These are phyloP conservation scores for Stratiomys singularior DNA, from an alignment of 2,888 invertebrate species.

Conservation along the genomic window DNA sequence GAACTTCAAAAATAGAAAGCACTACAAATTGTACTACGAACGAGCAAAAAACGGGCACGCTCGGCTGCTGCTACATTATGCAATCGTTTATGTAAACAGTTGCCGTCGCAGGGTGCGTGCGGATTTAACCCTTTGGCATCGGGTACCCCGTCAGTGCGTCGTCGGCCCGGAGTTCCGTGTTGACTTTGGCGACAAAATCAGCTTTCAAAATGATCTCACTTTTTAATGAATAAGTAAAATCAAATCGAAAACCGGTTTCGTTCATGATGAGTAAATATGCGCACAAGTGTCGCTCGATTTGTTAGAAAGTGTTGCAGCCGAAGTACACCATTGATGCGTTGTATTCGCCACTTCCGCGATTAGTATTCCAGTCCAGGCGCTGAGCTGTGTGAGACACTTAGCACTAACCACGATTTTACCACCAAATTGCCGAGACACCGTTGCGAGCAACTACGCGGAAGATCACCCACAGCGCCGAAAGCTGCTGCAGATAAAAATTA, in stretches of 20 bases:
- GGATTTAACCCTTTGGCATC: too few relatives aligned
- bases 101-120: background rate
- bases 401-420: background rate
- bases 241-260: constrained; percentile 68
- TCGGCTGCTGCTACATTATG: background rate
- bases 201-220: constrained; percentile 68
- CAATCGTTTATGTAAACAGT: constrained; percentile 17
- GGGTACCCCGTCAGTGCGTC: background rate
- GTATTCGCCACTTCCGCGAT: too few relatives aligned
- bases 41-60: background rate
- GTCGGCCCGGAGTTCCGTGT: constrained; percentile 1
- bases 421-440: background rate
- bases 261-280: constrained; percentile 55
- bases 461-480: too few relatives aligned
- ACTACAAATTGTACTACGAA: background rate
- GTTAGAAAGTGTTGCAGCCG: too few relatives aligned
- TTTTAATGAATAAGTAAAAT: constrained; percentile 66
- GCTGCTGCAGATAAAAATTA: too few relatives aligned
- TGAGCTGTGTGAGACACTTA: background rate
- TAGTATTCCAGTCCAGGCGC: too few relatives aligned
- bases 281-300: background rate
- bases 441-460: background rate
- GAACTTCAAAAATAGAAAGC: constrained; percentile 32
- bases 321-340: too few relatives aligned
- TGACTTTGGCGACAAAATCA: constrained; percentile 63